A percentile compares a stretch with the other conserved stretches of the same genome.
phyloP scores from a whole-genome alignment of 2,888 invertebrate genomes.

The Girardia tigrina region DNA sequence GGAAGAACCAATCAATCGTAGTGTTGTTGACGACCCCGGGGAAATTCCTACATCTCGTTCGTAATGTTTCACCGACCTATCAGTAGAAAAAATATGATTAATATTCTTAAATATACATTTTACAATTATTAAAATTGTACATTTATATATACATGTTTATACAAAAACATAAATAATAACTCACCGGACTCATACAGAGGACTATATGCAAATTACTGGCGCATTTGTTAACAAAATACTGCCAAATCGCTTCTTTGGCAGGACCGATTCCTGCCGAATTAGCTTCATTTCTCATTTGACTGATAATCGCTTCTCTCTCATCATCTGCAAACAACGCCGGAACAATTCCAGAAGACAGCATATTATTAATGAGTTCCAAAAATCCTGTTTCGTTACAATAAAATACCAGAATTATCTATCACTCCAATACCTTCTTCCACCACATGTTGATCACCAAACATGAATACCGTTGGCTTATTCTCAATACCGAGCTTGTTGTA shows the following conservation, averaged over 20 bases:
- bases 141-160: too few species aligned
- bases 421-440: conserved; percentile 50
- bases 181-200: conserved; percentile 70
- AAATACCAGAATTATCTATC: conserved; percentile 43
- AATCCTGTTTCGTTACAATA: conserved; percentile 55
- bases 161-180: too few species aligned
- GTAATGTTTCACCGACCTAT: conserved; percentile 59
- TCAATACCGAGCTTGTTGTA: conserved; percentile 66
- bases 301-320: conserved; percentile 69
- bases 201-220: conserved; percentile 76
- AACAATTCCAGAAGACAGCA: conserved; percentile 72
- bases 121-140: too few species aligned
- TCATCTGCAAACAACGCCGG: conserved; percentile 74
- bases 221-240: conserved; percentile 65
- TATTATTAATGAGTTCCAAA: conserved; percentile 76
- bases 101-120: background rate
- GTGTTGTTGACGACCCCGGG: conserved; percentile 80
- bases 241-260: conserved; percentile 71
- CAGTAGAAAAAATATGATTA: background rate
- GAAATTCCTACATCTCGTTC: conserved; percentile 73
- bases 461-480: conserved; percentile 64
- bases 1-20: conserved; percentile 80
- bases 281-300: conserved; percentile 59
- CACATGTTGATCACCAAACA: conserved; percentile 68
- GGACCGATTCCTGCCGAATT: conserved; percentile 61